Base-by-base conservation (phyloP, 2,888 invertebrate genomes). In the Palloptera scutellata region DNA sequence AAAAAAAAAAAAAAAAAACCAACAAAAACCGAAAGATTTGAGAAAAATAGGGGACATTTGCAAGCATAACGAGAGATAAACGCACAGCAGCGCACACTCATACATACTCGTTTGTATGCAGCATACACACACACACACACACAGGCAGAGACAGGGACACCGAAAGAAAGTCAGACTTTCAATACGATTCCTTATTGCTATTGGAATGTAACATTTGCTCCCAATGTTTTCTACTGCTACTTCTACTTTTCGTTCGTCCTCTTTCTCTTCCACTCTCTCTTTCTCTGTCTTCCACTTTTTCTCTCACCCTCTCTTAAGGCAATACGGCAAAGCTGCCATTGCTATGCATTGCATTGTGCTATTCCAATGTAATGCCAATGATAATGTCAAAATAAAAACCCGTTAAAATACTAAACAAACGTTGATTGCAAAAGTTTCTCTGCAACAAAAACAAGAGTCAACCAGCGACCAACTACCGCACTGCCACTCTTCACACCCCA, bases 331-430 rank as follows among this genome's bases (percentile, higher is more conserved):
- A 30, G 30, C 6, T 30, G 30, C 30, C 6, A 30, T 30, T 30
- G 30, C 30, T 30, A 6, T 30, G 30, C 6, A 30, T 30, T 30
- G 3, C 30, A 30, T 4, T 30, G 30, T 30, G 30, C 30, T 30
- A 30, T 30, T 30, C 3, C 30, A 30, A 30, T 30, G 30, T 30
- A 30, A 30, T 30, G 45, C 15, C 45, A 40, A 42, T 45, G 66
- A 69, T 63, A 67, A 69, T 71, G 67, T 66, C 30, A 57, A 61
- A 67, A 63, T 63, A 67, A 63, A 67, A 63, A 53, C 51, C 58
- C 63, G 67, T 67, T 67, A 67, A 67, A 67, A 63, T 59, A 59
- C 67, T 63, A 67, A 67, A 51, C 62, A 67, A 63, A 67, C 53
- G 67, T 67, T 67, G 67, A 67, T 67, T 67, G 67, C 63, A 45